Conservation (phyloP, 1,140 invertebrate species). For the Limonius californicus region DNA sequence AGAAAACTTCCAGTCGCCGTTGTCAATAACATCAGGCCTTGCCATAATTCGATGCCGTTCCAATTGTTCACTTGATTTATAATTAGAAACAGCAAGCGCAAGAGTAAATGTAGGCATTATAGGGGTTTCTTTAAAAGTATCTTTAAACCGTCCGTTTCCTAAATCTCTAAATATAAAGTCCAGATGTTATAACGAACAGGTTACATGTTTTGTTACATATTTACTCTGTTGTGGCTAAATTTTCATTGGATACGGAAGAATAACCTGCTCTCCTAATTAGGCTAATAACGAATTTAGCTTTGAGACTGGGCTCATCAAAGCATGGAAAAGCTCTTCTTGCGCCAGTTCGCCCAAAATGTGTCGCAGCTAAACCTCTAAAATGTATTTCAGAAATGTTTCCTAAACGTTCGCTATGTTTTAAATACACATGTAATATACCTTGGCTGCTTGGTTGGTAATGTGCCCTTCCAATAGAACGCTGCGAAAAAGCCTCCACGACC, state of each 20-base stretch:
- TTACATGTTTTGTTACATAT: no score
- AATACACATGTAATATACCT: no score
- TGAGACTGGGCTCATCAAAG: constrained; percentile 80
- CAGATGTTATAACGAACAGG: no score
- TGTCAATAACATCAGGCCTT: neutral
- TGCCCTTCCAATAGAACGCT: no score
- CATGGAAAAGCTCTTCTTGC: constrained; percentile 80
- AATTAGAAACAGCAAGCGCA: constrained; percentile 85
- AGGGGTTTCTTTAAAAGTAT: constrained; percentile 75
- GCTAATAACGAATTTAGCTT: constrained; percentile 59
- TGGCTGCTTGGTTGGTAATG: no score
- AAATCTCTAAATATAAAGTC: neutral
- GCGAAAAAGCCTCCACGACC: neutral
- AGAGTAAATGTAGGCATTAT: constrained; percentile 91
- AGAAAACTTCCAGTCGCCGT: neutral
- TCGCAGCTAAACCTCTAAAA: constrained; percentile 56
- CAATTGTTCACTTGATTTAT: constrained; percentile 43
- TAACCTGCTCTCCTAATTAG: neutral
- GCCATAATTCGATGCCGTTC: neutral
- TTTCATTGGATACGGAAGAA: neutral
- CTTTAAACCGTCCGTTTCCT: constrained; percentile 54
- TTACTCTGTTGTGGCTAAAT: neutral
- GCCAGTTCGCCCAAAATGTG: constrained; percentile 75
- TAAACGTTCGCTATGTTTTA: no score
- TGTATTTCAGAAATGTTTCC: no score